phyloP scores from a whole-genome alignment of 2,888 invertebrate genomes.

The Xestoiulus laeticollis region DNA sequence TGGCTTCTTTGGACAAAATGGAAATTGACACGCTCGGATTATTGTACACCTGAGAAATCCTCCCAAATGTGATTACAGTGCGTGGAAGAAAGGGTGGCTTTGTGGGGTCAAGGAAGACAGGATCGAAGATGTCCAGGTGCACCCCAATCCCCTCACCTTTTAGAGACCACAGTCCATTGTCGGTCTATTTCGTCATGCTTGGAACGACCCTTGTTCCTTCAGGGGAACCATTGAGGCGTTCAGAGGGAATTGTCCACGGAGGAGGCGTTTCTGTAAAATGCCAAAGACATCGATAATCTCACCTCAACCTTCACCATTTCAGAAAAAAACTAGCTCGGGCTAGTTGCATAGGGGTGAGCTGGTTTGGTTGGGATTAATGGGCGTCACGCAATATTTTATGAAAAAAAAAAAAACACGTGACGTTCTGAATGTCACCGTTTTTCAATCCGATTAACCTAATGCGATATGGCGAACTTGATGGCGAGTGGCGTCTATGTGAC shows the following conservation, averaged over 20 bases:
- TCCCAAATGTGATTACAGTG: background rate
- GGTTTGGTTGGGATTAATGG: background rate
- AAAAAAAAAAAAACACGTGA: background rate
- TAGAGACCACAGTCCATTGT: background rate
- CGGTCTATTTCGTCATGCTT: background rate
- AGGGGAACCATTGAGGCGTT: background rate
- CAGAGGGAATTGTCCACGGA: background rate
- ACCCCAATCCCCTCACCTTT: background rate
- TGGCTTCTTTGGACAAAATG: background rate
- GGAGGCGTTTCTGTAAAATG: background rate
- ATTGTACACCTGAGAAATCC: background rate
- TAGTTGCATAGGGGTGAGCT: background rate
- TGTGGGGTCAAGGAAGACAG: background rate
- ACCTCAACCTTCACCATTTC: background rate
- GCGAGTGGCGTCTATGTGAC: background rate
- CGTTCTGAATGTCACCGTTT: background rate
- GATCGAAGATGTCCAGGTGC: conserved; percentile 3
- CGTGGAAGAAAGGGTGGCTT: background rate
- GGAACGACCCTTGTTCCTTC: background rate
- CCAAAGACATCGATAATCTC: conserved; percentile 13
- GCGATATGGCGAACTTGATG: background rate
- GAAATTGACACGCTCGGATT: conserved; percentile 26
- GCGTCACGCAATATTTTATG: background rate
- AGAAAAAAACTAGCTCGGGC: background rate
- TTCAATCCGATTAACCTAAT: conserved; percentile 10